Percentiles rank a stretch among this genome's conserved stretches.
Conservation (phyloP, 92 coral and sea anemone species). For the Porites divaricata region DNA sequence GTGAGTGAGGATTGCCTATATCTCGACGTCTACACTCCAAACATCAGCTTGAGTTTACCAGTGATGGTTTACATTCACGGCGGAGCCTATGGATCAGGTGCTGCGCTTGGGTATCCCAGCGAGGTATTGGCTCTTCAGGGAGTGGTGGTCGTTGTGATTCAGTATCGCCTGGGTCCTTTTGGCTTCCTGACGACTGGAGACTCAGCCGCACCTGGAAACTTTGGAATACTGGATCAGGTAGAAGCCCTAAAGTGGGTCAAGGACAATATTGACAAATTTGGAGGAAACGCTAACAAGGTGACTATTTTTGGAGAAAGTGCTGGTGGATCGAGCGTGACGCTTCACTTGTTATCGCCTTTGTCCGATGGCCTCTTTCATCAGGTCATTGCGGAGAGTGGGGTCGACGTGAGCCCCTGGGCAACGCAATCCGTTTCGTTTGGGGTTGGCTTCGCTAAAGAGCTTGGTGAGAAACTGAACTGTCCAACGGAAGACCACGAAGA, state of each 20-base stretch:
- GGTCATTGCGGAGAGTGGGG: conserved; percentile 67
- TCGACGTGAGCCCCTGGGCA: conserved; percentile 46
- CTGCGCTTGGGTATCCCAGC: neutral
- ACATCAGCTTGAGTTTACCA: neutral
- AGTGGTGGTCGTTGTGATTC: conserved; percentile 12
- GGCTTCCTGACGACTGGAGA: conserved; percentile 53
- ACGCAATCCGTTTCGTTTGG: conserved; percentile 20
- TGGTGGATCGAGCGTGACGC: conserved; percentile 79
- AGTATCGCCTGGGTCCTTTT: conserved; percentile 30
- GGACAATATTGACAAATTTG: conserved; percentile 61
- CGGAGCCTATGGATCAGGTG: neutral
- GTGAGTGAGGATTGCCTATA: neutral
- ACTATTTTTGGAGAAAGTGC: conserved; percentile 85
- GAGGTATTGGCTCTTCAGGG: neutral
- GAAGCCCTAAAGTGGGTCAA: conserved; percentile 72
- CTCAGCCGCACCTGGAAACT: conserved; percentile 47
- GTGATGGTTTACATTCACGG: conserved; percentile 6
- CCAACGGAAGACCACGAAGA: conserved; percentile 1
- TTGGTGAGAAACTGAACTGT: conserved; percentile 35
- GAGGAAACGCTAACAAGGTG: conserved; percentile 71
- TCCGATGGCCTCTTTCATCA: conserved; percentile 67
- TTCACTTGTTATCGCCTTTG: conserved; percentile 64
- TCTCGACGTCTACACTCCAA: neutral
- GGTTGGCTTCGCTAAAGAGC: conserved; percentile 22
- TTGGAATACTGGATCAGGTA: conserved; percentile 81